Conservation (phyloP, 2,888 invertebrate species). For the Philaethria dido region DNA sequence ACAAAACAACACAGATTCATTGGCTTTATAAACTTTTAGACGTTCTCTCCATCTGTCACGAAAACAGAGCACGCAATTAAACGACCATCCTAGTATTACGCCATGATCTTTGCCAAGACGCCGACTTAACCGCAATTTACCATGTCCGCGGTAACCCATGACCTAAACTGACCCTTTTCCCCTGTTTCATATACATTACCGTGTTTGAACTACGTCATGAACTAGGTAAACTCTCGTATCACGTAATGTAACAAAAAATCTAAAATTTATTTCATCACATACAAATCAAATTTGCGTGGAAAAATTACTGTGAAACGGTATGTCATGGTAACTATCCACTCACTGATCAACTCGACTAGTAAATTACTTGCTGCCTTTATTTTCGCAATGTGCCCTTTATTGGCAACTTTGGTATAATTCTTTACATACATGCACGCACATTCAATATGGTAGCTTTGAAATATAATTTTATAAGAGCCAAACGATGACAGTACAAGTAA, state of each 20-base stretch:
- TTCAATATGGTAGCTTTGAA: background rate
- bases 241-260: conserved; percentile 48
- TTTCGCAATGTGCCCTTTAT: conserved; percentile 57
- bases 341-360: conserved; percentile 55
- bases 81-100: conserved; percentile 65
- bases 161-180: conserved; percentile 45
- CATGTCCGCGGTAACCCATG: conserved; percentile 47
- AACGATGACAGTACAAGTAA: no score
- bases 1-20: conserved; percentile 10
- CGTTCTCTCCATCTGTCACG: conserved; percentile 54
- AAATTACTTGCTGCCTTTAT: conserved; percentile 51
- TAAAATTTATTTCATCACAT: conserved; percentile 38
- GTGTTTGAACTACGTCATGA: background rate
- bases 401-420: conserved; percentile 16
- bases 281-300: conserved; percentile 52
- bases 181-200: conserved; percentile 47
- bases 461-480: no score
- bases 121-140: conserved; percentile 42
- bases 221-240: conserved; percentile 28
- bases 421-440: background rate
- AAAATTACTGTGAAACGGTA: conserved; percentile 65
- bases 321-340: conserved; percentile 65
- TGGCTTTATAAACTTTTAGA: conserved; percentile 42
- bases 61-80: conserved; percentile 69
- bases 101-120: conserved; percentile 57